Evolutionary conservation across 2,888 invertebrate genomes (phyloP), one percentile per base, ranked within the genome.

Genomic region (Bembecia ichneumoniformis): DNA sequence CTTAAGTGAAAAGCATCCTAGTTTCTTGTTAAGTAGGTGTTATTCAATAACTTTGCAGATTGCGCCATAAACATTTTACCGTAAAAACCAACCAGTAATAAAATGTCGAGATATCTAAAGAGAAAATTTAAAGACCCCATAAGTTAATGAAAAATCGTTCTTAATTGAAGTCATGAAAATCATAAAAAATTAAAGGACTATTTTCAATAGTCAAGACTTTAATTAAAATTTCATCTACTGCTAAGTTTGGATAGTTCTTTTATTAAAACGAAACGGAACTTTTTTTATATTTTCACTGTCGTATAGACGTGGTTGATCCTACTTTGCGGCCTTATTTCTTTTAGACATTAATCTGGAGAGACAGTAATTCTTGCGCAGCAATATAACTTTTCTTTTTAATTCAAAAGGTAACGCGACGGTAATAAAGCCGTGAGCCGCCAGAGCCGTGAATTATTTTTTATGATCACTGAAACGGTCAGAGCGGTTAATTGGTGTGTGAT

Each of bases 401-500:
- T 40, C 40, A 4, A 5, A 40, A 40, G 40, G 40, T 14, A 40
- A 14, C n/a, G n/a, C 44, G 44, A 7, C 11, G 17, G 15, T 17
- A 16, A 15, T 14, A 44, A 44, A 44, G 11, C 44, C 44, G 13
- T 44, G 17, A 55, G 56, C 54, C 52, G 55, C 62, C 55, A 66
- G 59, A 58, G 53, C 52, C 57, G 55, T 55, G 58, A 63, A 66
- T 62, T 58, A 64, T 64, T 66, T 49, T 71, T 69, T 68, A 72
- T 65, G 63, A 59, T 56, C 64, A 58, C 56, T 66, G 63, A 70
- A 71, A 62, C 60, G 56, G 62, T 56, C 54, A 52, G 55, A n/a
- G 61, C 50, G 58, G 56, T 67, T 71, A 68, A 69, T 72, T 73
- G 64, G 60, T 59, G 55, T 57, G 52, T 59, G 58, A 66, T 63